Base-by-base conservation (phyloP, 2,797 vertebrate species). In the Oceanodroma leucorhoa region DNA sequence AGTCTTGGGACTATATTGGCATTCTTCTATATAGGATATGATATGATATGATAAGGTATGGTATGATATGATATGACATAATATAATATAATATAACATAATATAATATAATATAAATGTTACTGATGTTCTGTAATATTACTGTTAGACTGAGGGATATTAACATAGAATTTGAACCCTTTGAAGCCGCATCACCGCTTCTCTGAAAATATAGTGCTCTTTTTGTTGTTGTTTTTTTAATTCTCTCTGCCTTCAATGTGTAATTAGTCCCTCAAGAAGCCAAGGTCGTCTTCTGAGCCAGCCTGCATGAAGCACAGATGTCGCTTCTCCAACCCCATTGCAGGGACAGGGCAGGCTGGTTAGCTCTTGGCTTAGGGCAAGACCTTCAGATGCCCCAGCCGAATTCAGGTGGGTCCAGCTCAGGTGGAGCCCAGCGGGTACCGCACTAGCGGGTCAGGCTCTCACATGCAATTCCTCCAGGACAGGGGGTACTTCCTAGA, bases 321-420 rank as follows among this genome's bases (percentile, higher is more conserved):
- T 19, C 0, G 1, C 55, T 20, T 8, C 61, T 19, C 54, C 54
- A 18, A 0, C 32, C 3, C 10, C 16, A 0, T 10, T 11, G 2
- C 38, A 2, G 11, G 53, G 3, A 11, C 32, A 10, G 13, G 23
- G 57, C 53, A 9, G 6, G 0, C 22, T 6, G 22, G 34, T 26
- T 17, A 4, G 29, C 22, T 16, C 57, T 13, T n/a, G 11, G n/a
- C 27, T 20, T 17, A 2, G 43, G 65, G 18, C 9, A 14, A 6
- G 20, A 9, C 17, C 29, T 50, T 11, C 6, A 36, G 36, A 19
- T 7, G 55, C 27, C 32, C 1, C 5, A 5, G 57, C 38, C 14
- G 61, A 17, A 22, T 46, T n/a, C 16, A 2, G 27, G 53, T 9
- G 51, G 57, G 50, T 36, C 6, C 11, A 8, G n/a, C 21, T 69